Base-by-base conservation (phyloP, 2,888 invertebrate species). In the Agrochola circellaris region DNA sequence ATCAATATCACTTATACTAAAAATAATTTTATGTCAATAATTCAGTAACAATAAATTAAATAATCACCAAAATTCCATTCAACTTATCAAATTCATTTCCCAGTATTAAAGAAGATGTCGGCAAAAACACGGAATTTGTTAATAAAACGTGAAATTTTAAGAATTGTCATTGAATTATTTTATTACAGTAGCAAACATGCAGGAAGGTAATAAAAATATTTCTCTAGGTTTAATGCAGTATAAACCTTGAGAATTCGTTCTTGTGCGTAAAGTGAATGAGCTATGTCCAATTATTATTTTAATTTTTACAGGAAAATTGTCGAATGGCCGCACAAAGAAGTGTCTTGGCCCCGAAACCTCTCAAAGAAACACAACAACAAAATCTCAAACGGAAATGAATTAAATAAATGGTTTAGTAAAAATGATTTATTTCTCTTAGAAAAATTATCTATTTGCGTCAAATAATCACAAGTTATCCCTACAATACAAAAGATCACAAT, bases 191-290 rank as follows among this genome's bases (percentile, higher is more conserved):
- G n/a, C 58, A 60, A 70, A 7, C 23, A 70, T 75, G 75, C 42
- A 66, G 72, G 74, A 82, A 83, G 74, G 65, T 58, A 70, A 78
- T 84, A 82, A 82, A 77, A 69, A 77, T 73, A 78, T 82, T 66
- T 78, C 30, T 73, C 62, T 82, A 78, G 54, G 60, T 70, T 66
- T 71, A 67, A 69, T 69, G 54, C 34, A 69, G 23, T 11, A 51
- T 68, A 60, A 67, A 61, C 77, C 75, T 79, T 77, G 68, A 67
- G 15, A 75, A 67, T 54, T 68, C 60, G 73, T 76, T 72, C 42
- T 51, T 65, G 54, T 11, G 0, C 48, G 30, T 60, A 42, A 34
- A 45, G 38, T 64, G 54, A 56, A 56, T 64, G 62, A 79, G n/a
- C 23, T 66, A 61, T 78, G 26, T 70, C 48, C 66, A 70, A 70